phyloP scores from a whole-genome alignment of 2,113 vertebrate species.

The Corythaixoides concolor region DNA sequence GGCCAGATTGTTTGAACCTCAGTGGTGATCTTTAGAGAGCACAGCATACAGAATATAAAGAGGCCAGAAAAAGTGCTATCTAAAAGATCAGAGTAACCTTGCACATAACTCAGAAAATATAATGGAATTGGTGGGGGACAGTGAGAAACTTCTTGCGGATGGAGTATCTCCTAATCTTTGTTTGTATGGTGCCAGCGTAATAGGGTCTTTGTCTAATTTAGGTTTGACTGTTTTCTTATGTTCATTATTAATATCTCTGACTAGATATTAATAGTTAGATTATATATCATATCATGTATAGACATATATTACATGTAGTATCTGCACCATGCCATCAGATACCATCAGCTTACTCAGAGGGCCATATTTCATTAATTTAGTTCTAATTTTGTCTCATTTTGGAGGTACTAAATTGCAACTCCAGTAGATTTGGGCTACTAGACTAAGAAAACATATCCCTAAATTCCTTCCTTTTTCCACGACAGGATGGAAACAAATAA shows the following conservation, averaged over 20 bases:
- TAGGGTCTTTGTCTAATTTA: neutral
- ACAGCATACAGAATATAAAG: neutral
- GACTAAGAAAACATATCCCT: neutral
- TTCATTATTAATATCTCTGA: neutral
- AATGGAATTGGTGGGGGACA: neutral
- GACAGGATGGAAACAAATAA: neutral
- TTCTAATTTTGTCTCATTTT: neutral
- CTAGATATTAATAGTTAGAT: neutral
- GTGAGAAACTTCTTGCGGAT: neutral
- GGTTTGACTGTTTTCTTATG: neutral
- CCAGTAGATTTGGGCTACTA: neutral
- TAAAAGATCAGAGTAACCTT: neutral
- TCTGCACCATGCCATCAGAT: neutral
- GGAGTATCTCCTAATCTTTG: neutral
- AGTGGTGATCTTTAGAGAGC: neutral
- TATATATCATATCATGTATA: neutral
- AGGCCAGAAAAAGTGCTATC: neutral
- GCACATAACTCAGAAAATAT: neutral
- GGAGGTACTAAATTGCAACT: neutral
- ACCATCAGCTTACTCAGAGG: neutral
- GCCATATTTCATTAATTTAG: neutral
- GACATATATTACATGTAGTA: neutral
- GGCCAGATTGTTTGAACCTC: neutral
- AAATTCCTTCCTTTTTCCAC: neutral
- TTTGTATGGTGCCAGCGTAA: fast-evolving